Evolutionary conservation across 2,888 invertebrate genomes (phyloP).

Genomic region (Xanthorhoe designata): DNA sequence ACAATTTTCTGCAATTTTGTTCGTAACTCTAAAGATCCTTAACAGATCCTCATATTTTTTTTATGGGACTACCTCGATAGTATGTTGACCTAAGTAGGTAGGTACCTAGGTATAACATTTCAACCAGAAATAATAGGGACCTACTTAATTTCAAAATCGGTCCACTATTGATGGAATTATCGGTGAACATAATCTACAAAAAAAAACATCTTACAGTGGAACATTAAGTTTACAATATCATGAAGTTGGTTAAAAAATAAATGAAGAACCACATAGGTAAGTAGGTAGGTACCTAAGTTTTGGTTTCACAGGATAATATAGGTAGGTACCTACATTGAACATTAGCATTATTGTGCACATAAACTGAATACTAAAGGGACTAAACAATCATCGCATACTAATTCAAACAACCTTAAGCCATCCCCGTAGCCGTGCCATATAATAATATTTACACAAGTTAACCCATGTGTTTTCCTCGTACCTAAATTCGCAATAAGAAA

Average conservation of each 20-base stretch:
- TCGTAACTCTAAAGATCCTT: too few species aligned
- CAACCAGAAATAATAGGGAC: too few species aligned
- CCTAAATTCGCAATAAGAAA: constrained; percentile 45
- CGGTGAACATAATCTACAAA: too few species aligned
- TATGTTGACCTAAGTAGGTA: too few species aligned
- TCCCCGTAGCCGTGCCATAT: constrained; percentile 33
- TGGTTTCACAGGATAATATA: background rate
- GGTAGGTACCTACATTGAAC: background rate
- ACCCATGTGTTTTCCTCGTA: constrained; percentile 42
- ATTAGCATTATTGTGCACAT: background rate
- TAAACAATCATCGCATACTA: constrained; percentile 2
- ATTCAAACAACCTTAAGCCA: constrained; percentile 17
- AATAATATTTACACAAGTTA: constrained; percentile 31
- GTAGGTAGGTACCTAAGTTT: background rate
- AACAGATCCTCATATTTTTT: too few species aligned
- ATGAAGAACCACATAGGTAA: background rate
- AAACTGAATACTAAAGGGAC: constrained; percentile 33
- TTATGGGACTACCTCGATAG: too few species aligned
- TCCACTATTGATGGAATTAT: too few species aligned
- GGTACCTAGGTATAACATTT: too few species aligned
- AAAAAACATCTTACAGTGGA: too few species aligned
- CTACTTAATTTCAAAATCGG: too few species aligned
- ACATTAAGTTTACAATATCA: too few species aligned
- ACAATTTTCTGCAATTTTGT: too few species aligned
- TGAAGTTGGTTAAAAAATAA: background rate